Conservation (phyloP, 2,797 vertebrate genomes). For the Acropternis orthonyx region DNA sequence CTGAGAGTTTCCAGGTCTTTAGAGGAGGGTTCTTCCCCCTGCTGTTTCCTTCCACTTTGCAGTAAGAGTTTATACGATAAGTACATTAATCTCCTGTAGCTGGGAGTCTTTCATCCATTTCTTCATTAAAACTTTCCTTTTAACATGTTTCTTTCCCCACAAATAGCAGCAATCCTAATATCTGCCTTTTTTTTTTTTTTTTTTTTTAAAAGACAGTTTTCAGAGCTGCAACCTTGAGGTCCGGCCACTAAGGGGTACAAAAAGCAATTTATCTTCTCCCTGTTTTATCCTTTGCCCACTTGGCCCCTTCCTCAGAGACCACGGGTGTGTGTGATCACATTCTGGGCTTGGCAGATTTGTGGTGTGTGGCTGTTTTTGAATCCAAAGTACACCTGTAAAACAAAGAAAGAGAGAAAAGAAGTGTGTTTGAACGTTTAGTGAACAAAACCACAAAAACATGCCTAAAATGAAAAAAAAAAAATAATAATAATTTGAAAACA, state of each 20-base stretch:
- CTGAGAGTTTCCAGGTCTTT: neutral
- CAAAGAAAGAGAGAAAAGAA: neutral
- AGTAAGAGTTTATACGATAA: neutral
- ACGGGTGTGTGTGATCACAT: fast-evolving
- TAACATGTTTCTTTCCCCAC: neutral
- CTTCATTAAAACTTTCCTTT: conserved; percentile 38
- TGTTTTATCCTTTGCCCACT: neutral
- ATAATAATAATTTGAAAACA: neutral
- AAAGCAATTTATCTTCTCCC: conserved; percentile 18
- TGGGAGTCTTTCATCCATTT: conserved; percentile 5
- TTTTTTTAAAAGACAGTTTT: neutral
- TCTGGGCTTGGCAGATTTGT: neutral
- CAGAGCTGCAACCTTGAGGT: conserved; percentile 1
- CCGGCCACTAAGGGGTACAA: neutral
- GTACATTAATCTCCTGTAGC: neutral
- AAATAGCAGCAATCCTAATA: neutral
- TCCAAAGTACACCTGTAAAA: neutral
- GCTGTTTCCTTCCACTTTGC: neutral
- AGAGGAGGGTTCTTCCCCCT: neutral
- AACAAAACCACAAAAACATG: neutral
- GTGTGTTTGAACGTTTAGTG: neutral
- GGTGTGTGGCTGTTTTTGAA: neutral
- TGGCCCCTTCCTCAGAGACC: neutral
- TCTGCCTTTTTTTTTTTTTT: neutral
- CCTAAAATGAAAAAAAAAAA: neutral